Conservation (phyloP, 2,113 vertebrate species). For the Pogonocichla stellata region DNA sequence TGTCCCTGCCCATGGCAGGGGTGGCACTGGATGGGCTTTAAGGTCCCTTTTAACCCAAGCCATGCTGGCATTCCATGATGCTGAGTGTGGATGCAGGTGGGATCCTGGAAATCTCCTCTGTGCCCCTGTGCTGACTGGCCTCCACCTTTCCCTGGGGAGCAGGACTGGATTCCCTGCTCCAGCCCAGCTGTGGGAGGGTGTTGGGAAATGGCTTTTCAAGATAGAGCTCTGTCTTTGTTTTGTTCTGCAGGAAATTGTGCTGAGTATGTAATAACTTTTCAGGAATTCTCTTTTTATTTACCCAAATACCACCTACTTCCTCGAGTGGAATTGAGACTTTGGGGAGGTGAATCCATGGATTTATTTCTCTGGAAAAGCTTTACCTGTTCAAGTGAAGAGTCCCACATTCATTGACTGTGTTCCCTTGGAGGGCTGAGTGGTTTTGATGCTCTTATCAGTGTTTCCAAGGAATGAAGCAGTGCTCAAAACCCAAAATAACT, state of each 20-base stretch:
- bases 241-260: constrained; percentile 2
- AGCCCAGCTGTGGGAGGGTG: not conserved
- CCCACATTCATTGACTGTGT: accelerated
- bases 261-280: not conserved
- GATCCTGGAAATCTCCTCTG: not conserved
- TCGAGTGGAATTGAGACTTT: not conserved
- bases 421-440: not conserved
- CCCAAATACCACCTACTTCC: not conserved
- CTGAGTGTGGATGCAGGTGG: not conserved
- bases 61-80: not conserved
- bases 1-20: not conserved
- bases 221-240: not conserved
- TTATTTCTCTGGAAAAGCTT: not conserved
- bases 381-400: not conserved
- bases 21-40: not conserved
- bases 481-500: not conserved
- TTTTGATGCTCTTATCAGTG: not conserved
- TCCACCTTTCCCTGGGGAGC: not conserved
- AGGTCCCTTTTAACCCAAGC: not conserved
- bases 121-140: not conserved
- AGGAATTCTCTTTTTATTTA: constrained; percentile 22
- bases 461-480: not conserved
- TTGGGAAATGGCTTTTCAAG: not conserved
- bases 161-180: not conserved
- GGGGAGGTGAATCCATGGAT: accelerated